These are phyloP conservation scores for Callocephalon fimbriatum DNA, from an alignment of 2,113 vertebrate genomes.

Conservation along the genomic window DNA sequence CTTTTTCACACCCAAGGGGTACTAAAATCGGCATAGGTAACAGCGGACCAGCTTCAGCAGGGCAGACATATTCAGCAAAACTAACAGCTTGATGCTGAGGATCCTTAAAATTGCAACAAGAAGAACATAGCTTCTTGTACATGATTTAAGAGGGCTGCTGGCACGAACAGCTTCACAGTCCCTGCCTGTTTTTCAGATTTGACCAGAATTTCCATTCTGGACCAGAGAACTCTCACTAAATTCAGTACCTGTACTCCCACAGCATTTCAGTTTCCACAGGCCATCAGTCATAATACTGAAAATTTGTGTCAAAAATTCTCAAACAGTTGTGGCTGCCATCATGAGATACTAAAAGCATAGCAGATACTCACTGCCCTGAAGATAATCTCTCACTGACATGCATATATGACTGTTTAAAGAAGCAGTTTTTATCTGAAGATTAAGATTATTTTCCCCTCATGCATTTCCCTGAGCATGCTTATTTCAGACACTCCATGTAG, in stretches of 20 bases:
- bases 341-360: not conserved
- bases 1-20: not conserved
- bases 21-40: not conserved
- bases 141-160: not conserved
- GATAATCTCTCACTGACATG: not conserved
- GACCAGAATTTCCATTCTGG: not conserved
- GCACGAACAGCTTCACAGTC: not conserved
- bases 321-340: not conserved
- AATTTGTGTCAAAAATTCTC: not conserved
- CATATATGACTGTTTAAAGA: not conserved
- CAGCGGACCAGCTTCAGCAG: not conserved
- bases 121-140: not conserved
- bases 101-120: not conserved
- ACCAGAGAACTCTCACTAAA: not conserved
- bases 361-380: not conserved
- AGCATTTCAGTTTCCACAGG: not conserved
- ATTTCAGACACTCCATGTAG: not conserved
- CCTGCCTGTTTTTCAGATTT: not conserved
- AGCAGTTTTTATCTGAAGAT: not conserved
- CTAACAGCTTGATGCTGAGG: not conserved
- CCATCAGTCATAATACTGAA: not conserved
- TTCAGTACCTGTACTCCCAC: not conserved
- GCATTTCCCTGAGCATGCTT: not conserved
- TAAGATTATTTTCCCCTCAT: rapidly evolving
- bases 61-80: not conserved